Conservation (phyloP, 2,797 vertebrate genomes). For the Alca torda region DNA sequence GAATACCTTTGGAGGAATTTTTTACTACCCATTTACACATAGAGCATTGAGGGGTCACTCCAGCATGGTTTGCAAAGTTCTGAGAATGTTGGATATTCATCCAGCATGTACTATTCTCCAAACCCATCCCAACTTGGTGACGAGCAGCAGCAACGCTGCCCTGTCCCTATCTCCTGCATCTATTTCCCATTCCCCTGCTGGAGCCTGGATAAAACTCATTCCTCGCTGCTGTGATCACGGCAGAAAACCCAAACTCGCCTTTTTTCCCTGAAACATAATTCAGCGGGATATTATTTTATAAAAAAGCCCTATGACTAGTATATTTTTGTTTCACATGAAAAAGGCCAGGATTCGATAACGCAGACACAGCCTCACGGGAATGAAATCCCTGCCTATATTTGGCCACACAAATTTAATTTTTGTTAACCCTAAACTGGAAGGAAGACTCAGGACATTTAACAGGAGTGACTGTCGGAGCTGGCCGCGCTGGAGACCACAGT, state of each 20-base stretch:
- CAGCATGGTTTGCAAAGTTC: neutral
- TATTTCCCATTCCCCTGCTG: neutral
- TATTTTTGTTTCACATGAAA: conserved; percentile 59
- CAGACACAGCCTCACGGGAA: conserved; percentile 34
- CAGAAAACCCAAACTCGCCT: neutral
- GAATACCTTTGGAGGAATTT: neutral
- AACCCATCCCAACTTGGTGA: neutral
- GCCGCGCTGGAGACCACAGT: neutral
- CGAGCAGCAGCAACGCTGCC: neutral
- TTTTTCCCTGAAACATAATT: conserved; percentile 4
- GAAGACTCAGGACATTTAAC: neutral
- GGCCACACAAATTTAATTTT: conserved; percentile 27
- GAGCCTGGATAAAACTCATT: neutral
- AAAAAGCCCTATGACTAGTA: neutral
- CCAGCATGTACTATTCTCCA: neutral
- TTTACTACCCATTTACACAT: neutral
- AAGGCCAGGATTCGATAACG: conserved; percentile 12
- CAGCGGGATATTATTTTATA: neutral
- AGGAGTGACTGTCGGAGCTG: neutral
- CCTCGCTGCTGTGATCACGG: neutral
- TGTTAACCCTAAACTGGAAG: conserved; percentile 41
- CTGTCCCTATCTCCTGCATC: accelerated
- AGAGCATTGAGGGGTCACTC: neutral
- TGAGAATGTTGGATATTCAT: neutral
- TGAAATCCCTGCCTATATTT: conserved; percentile 55